Conservation (phyloP, 2,888 invertebrate species). For the Cataglyphis cursor region DNA sequence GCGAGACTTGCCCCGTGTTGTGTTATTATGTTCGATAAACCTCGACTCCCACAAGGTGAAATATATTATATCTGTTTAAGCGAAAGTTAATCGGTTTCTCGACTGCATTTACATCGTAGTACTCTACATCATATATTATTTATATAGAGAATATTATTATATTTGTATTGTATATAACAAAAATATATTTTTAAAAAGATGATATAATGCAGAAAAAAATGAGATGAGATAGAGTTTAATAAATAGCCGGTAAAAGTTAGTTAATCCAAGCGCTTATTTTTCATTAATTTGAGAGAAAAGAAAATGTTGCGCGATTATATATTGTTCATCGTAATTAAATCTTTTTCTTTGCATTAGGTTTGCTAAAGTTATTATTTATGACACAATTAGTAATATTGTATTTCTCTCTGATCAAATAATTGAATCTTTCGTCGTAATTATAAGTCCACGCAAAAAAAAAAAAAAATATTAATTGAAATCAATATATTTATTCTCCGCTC, state of each 20-base stretch:
- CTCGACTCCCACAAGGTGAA: constrained; percentile 1
- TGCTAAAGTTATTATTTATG: not conserved
- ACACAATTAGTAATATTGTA: not conserved
- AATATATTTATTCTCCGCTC: constrained; percentile 59
- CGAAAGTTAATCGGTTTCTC: not conserved
- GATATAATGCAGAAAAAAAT: not conserved
- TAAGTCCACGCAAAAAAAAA: not conserved
- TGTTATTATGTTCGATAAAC: constrained; percentile 53
- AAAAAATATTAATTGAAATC: constrained; percentile 45
- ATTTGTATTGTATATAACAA: not conserved
- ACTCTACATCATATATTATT: not conserved
- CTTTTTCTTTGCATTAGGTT: not conserved
- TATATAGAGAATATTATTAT: not conserved
- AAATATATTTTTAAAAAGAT: not conserved
- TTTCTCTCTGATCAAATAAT: not conserved
- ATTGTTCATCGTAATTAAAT: not conserved
- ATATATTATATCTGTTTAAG: not conserved
- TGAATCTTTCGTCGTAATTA: not conserved
- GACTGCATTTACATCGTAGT: not conserved
- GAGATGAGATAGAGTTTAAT: not conserved
- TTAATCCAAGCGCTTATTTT: not conserved
- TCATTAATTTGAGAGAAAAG: not conserved
- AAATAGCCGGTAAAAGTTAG: not conserved
- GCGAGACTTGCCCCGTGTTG: constrained; percentile 32
- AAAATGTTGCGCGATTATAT: not conserved